These are phyloP conservation scores for Meriones psammophilus DNA, from an alignment of 2,797 vertebrate species.

Conservation along the genomic window DNA sequence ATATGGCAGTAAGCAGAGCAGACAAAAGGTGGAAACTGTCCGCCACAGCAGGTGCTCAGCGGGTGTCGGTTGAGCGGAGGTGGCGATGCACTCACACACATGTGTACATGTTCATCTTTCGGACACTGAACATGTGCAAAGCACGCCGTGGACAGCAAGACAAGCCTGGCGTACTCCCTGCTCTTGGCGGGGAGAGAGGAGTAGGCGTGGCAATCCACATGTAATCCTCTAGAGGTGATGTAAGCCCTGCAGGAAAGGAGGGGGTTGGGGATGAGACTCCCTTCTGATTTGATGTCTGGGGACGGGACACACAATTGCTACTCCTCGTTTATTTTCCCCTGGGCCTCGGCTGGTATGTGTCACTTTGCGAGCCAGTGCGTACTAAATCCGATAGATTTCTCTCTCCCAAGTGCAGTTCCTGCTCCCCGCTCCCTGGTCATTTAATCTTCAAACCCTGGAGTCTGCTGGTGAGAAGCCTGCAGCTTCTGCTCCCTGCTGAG, in stretches of 20 bases:
- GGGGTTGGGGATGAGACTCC: not conserved
- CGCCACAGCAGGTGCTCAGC: not conserved
- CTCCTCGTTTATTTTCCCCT: conserved; percentile 28
- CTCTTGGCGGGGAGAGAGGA: not conserved
- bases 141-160: not conserved
- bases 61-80: not conserved
- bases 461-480: conserved; percentile 16
- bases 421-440: conserved; percentile 28
- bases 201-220: not conserved
- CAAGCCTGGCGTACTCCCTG: not conserved
- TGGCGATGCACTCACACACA: not conserved
- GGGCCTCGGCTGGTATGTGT: not conserved
- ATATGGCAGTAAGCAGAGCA: no score
- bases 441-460: conserved; percentile 30
- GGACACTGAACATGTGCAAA: not conserved
- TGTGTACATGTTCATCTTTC: not conserved
- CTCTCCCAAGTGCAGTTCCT: conserved; percentile 44
- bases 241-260: not conserved
- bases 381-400: conserved; percentile 50
- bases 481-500: conserved; percentile 6
- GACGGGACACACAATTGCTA: conserved; percentile 10
- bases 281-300: not conserved
- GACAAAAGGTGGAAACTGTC: no score
- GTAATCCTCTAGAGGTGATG: not conserved
- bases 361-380: conserved; percentile 40